Evolutionary conservation across 2,888 invertebrate species (phyloP).

Genomic region (Ennomos fuscantarius): DNA sequence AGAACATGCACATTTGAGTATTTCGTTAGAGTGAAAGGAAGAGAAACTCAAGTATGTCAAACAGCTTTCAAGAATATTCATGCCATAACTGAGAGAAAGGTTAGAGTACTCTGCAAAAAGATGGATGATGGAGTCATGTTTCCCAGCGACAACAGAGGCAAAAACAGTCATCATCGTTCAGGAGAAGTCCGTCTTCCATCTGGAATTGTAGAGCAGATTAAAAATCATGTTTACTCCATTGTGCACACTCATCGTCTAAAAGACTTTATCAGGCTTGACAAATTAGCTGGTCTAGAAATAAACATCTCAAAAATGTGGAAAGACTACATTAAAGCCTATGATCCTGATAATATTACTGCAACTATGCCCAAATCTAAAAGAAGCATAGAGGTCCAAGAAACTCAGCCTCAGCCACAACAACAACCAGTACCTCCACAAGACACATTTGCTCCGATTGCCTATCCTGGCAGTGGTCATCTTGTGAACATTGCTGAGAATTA

Average conservation of each 20-base stretch:
- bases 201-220: conserved; percentile 80
- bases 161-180: conserved; percentile 80
- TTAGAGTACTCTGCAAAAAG: conserved; percentile 83
- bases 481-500: conserved; percentile 82
- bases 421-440: conserved; percentile 60
- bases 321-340: conserved; percentile 83
- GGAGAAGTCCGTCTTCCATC: conserved; percentile 80
- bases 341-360: conserved; percentile 80
- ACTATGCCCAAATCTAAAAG: conserved; percentile 81
- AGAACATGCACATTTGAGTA: conserved; percentile 85
- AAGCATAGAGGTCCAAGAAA: conserved; percentile 56
- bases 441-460: conserved; percentile 65
- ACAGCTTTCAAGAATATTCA: conserved; percentile 86
- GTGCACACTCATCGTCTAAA: conserved; percentile 81
- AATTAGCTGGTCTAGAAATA: conserved; percentile 83
- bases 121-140: conserved; percentile 86
- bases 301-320: conserved; percentile 86
- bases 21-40: conserved; percentile 81
- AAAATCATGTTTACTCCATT: conserved; percentile 82
- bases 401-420: conserved; percentile 50
- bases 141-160: conserved; percentile 84
- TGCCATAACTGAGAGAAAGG: conserved; percentile 84
- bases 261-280: conserved; percentile 82
- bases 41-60: conserved; percentile 85
- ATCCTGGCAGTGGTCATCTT: conserved; percentile 78